These are phyloP conservation scores for Himalopsyche kuldschensis DNA, from an alignment of 2,888 invertebrate species.

Conservation along the genomic window DNA sequence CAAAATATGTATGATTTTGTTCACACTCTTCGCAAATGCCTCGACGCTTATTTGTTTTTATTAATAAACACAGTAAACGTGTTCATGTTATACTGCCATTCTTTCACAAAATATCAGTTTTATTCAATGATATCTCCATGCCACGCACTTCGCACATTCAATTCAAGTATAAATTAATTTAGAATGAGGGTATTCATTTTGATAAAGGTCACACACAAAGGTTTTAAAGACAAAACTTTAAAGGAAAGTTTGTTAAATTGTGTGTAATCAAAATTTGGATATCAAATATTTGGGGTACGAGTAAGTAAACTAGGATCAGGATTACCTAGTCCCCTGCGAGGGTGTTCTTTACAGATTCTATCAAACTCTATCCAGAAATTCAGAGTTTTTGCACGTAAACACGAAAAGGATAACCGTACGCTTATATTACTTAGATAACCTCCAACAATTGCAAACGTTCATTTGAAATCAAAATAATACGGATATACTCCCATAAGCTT, in stretches of 20 bases:
- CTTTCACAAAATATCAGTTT: not conserved
- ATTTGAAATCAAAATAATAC: no score
- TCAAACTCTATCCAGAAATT: not conserved
- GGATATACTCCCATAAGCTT: no score
- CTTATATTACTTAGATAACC: no score
- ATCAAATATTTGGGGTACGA: not conserved
- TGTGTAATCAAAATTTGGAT: not conserved
- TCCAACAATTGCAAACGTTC: no score
- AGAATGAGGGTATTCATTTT: not conserved
- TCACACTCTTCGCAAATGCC: no score
- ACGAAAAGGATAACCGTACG: not conserved
- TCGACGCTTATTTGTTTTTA: no score
- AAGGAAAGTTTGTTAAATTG: not conserved
- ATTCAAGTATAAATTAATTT: not conserved
- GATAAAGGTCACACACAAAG: not conserved
- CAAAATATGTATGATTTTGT: no score
- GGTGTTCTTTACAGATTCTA: not conserved
- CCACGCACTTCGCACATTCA: not conserved
- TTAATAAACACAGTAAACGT: no score
- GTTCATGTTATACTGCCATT: not conserved
- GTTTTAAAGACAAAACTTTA: not conserved
- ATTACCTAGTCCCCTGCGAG: not conserved
- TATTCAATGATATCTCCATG: not conserved
- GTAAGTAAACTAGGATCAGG: not conserved
- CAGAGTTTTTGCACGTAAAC: not conserved